Conservation (phyloP, 1,140 invertebrate species). For the Drepana arcuata region DNA sequence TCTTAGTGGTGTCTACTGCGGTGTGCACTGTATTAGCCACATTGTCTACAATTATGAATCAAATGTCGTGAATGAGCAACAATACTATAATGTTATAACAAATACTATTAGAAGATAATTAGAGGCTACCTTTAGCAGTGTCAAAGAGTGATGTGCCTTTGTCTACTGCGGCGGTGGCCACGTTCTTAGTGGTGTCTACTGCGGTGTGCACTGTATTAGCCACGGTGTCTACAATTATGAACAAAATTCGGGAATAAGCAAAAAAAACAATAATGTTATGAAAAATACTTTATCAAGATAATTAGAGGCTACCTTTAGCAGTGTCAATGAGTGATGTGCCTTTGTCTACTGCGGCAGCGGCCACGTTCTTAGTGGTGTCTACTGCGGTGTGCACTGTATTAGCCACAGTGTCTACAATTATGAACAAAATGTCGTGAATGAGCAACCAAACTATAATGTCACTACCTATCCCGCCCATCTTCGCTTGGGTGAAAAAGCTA, state of each 20-base stretch:
- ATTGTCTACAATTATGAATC: conserved; percentile 21
- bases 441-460: no score
- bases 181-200: conserved; percentile 31
- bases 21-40: conserved; percentile 15
- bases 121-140: conserved; percentile 20
- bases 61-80: no score
- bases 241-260: no score
- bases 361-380: conserved; percentile 21
- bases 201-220: conserved; percentile 17
- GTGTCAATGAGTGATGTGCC: conserved; percentile 8
- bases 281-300: neutral
- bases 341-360: conserved; percentile 15
- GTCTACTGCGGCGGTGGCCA: conserved; percentile 19
- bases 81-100: no score
- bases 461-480: no score
- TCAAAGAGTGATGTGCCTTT: conserved; percentile 23
- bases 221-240: conserved; percentile 21
- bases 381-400: conserved; percentile 15
- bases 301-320: conserved; percentile 14
- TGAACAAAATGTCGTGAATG: no score
- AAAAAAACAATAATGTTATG: no score
- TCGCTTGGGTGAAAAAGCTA: no score
- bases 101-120: neutral
- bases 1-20: conserved; percentile 21
- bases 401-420: conserved; percentile 23